Conservation (phyloP, 2,888 invertebrate genomes). For the Leptinotarsa haldemani region DNA sequence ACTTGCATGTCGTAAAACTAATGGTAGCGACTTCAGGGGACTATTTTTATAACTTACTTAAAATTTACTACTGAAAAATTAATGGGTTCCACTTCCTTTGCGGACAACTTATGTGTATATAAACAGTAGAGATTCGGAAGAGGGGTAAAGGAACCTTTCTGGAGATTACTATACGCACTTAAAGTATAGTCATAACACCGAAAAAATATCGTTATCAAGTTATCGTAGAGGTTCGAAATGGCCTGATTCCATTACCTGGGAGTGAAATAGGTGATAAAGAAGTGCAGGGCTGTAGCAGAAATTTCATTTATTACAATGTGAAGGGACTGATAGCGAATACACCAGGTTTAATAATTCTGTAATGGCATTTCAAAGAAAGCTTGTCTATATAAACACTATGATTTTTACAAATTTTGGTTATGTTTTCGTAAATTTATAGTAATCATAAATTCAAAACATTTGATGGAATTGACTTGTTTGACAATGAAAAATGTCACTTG, state of each 20-base stretch:
- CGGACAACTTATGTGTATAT: constrained; percentile 16
- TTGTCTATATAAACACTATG: too few relatives aligned
- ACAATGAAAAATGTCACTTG: too few relatives aligned
- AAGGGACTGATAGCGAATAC: background rate
- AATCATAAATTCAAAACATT: too few relatives aligned
- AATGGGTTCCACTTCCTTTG: constrained; percentile 12
- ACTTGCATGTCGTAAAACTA: constrained; percentile 25
- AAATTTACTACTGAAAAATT: constrained; percentile 24
- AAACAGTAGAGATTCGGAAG: constrained; percentile 6
- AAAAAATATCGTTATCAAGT: constrained; percentile 15
- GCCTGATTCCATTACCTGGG: constrained; percentile 26
- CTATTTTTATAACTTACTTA: constrained; percentile 27
- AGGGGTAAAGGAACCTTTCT: constrained; percentile 2
- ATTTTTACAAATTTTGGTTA: too few relatives aligned
- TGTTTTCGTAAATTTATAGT: too few relatives aligned
- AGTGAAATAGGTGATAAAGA: constrained; percentile 21
- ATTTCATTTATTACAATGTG: background rate
- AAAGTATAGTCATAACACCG: constrained; percentile 21
- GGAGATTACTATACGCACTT: constrained; percentile 6
- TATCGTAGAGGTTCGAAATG: constrained; percentile 22
- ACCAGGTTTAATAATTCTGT: background rate
- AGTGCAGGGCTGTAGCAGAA: constrained; percentile 18
- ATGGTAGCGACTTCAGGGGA: constrained; percentile 23
- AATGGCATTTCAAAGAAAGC: too few relatives aligned
- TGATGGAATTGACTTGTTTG: too few relatives aligned